Base-by-base conservation (phyloP, 2,888 invertebrate genomes). In the Pseudococcus jackbeardsleyi region DNA sequence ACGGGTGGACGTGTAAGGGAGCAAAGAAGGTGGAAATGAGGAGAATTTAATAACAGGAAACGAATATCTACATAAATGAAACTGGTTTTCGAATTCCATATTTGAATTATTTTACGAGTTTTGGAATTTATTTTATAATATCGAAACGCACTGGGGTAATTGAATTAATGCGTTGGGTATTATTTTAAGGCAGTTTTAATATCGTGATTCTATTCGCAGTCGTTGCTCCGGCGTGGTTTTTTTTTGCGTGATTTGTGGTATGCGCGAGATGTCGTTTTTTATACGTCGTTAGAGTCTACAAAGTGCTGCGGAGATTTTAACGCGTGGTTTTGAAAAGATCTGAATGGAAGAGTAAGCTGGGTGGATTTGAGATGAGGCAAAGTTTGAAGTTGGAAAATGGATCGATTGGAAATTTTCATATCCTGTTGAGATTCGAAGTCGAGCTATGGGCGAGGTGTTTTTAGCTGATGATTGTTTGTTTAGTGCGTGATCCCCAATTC, bases 81-180 rank as follows among this genome's bases (percentile, higher is more conserved):
- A 77, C 77, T 77, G 77, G 77, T 77, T 77, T 77, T 42, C 77
- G 26, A 42, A 77, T 39, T 77, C 77, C 77, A 77, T 77, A 77
- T 77, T 77, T 77, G 77, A 77, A 77, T 77, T 39, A 77, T 77
- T 77, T 77, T 77, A 77, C 42, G 39, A 77, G 17, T 77, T 77
- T 77, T 68, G 19, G 77, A 77, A 77, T 77, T 77, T 77, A 42
- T 77, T 77, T 77, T 77, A 77, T 77, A 77, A 17, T 77, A 42
- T 77, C 42, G 33, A n/a, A 77, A 77, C 77, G 77, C 39, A 42
- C 39, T 77, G 12, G 42, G 77, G 77, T 77, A 77, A 77, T 77
- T 77, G 77, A 77, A 77, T 77, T 77, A 77, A 77, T 77, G 77
- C 77, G 77, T 77, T 39, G 39, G 77, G 77, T 77, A 77, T 77